Evolutionary conservation across 2,113 vertebrate genomes (phyloP).

Genomic region (Chrysemys picta): DNA sequence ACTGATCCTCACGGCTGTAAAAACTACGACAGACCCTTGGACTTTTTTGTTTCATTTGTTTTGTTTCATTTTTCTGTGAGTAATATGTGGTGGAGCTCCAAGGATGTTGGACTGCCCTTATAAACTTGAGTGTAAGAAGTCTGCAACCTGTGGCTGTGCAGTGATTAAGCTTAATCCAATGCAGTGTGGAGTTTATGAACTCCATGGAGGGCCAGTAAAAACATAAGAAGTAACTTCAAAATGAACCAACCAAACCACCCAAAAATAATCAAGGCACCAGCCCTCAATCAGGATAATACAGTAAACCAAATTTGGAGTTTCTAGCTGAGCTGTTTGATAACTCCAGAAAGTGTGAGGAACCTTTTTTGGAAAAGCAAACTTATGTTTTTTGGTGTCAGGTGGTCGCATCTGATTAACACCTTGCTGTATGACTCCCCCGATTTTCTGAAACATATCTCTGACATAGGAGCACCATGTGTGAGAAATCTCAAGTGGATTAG

Average conservation of each 20-base stretch:
- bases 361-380: slow-evolving; percentile 36
- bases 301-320: slow-evolving; percentile 60
- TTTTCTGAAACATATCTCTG: neutral
- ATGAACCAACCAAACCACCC: slow-evolving; percentile 35
- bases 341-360: slow-evolving; percentile 21
- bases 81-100: neutral
- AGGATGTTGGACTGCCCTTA: neutral
- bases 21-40: neutral
- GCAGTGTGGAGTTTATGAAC: slow-evolving; percentile 7
- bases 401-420: slow-evolving; percentile 41
- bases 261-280: slow-evolving; percentile 29
- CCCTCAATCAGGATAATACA: slow-evolving; percentile 52
- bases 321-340: slow-evolving; percentile 37
- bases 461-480: neutral
- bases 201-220: neutral
- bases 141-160: neutral
- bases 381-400: neutral
- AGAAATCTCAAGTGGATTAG: neutral
- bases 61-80: neutral
- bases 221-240: neutral
- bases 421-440: slow-evolving; percentile 26
- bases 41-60: neutral
- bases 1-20: neutral
- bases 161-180: neutral
- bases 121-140: neutral